Evolutionary conservation across 2,888 invertebrate genomes (phyloP).

Genomic region (Peribatodes rhomboidaria): DNA sequence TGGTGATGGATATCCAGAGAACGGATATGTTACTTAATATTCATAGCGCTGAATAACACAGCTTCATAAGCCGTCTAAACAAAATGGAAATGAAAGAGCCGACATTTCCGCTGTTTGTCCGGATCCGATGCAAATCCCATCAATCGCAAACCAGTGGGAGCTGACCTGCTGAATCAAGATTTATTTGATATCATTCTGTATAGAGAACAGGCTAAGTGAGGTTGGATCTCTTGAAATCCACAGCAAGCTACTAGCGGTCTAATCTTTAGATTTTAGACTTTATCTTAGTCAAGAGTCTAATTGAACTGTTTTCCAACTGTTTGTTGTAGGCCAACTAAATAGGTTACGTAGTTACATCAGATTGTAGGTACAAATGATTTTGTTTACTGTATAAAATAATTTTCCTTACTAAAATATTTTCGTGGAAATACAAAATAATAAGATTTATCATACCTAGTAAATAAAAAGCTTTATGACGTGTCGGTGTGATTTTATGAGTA

Average conservation of each 20-base stretch:
- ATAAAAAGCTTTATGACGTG: no score
- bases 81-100: slow-evolving; percentile 28
- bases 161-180: slow-evolving; percentile 17
- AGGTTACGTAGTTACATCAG: no score
- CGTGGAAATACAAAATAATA: no score
- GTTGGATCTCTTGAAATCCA: background rate
- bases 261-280: background rate
- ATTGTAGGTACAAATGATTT: no score
- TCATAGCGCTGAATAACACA: slow-evolving; percentile 9
- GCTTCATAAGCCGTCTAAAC: slow-evolving; percentile 17
- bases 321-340: no score
- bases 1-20: slow-evolving; percentile 3
- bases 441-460: no score
- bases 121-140: slow-evolving; percentile 29
- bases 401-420: no score
- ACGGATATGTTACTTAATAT: slow-evolving; percentile 17
- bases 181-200: slow-evolving; percentile 12
- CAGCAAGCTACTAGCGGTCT: background rate
- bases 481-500: no score
- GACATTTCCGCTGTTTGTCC: slow-evolving; percentile 25
- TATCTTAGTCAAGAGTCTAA: no score
- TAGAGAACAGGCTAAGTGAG: background rate
- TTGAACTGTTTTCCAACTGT: no score
- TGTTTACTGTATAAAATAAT: no score
- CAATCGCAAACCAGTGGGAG: slow-evolving; percentile 26